Evolutionary conservation across 2,888 invertebrate species (phyloP), one percentile per base, ranked within the genome.

Genomic region (Drosophila setosimentum): DNA sequence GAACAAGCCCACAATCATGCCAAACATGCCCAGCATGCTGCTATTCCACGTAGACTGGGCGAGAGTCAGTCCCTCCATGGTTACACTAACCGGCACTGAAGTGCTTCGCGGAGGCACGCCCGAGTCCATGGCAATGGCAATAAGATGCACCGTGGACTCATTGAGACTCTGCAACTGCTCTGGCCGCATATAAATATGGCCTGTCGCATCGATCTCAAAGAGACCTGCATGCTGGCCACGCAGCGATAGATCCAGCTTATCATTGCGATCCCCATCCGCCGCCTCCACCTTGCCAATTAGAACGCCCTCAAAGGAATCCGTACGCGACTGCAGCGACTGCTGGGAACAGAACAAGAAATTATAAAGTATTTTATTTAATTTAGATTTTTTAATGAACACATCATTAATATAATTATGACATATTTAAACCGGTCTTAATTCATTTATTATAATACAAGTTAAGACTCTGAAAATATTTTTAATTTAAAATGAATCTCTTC

Each of bases 181-280:
- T n/a, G 93, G 93, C 61, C 94, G 94, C 92, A 96, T 92, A 89
- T 94, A 95, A 87, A 98, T 94, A 88, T 96, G 96, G 35, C 93
- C 93, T 2, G 83, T 82, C 16, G 89, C 80, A 73, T 93, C 93
- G 42, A 93, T 91, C 71, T 92, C 91, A 55, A 93, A 93, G 11
- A 92, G 85, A 3, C 91, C 95, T 0, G 96, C 95, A 81, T 96
- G 95, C 6, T 96, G 94, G 0, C 97, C 97, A 65, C 95, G 93
- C 18, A 98, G 93, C 0, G 95, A 95, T n/a, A 98, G 93, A 13
- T 95, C 94, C 32, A 98, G 94, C 66, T 94, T 94, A 91, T 98
- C 98, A 1, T 95, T 95, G 67, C 94, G 94, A 93, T 98, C 98
- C 0, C 97, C 97, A 92, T 98, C 98, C 29, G 96, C 96, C n/a